These are phyloP conservation scores for Gisinianus flammeolus DNA, from an alignment of 2,888 invertebrate species.

Conservation along the genomic window DNA sequence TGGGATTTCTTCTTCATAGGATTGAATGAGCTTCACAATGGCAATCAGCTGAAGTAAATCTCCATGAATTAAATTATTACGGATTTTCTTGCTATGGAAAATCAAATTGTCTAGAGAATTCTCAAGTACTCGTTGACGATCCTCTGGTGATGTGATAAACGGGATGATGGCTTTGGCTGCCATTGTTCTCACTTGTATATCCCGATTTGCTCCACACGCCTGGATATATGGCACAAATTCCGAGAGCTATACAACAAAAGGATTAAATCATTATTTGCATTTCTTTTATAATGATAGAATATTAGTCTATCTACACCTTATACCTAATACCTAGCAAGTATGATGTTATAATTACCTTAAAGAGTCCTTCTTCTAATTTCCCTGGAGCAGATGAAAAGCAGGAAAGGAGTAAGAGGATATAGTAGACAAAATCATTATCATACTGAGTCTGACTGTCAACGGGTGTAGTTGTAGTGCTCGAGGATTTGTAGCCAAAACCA, in stretches of 20 bases:
- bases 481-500: background rate
- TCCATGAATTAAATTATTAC: constrained; percentile 52
- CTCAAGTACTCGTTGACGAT: constrained; percentile 39
- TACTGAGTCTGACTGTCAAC: background rate
- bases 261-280: too few relatives aligned
- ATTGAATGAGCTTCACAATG: constrained; percentile 5
- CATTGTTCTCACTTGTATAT: constrained; percentile 73
- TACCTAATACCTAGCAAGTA: background rate
- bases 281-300: too few relatives aligned
- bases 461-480: background rate
- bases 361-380: constrained; percentile 53
- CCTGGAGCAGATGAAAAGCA: constrained; percentile 50
- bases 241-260: constrained; percentile 65
- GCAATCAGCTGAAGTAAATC: constrained; percentile 47
- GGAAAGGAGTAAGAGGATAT: constrained; percentile 54
- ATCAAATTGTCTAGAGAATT: constrained; percentile 36
- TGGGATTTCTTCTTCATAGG: constrained; percentile 14
- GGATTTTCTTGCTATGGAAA: background rate
- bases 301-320: too few relatives aligned
- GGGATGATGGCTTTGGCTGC: constrained; percentile 56
- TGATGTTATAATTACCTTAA: constrained; percentile 39
- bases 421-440: constrained; percentile 53
- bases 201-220: constrained; percentile 70
- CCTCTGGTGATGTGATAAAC: constrained; percentile 48
- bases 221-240: constrained; percentile 72